These are phyloP conservation scores for Melanotaenia duboulayi DNA, from an alignment of 2,113 vertebrate species.

Conservation along the genomic window DNA sequence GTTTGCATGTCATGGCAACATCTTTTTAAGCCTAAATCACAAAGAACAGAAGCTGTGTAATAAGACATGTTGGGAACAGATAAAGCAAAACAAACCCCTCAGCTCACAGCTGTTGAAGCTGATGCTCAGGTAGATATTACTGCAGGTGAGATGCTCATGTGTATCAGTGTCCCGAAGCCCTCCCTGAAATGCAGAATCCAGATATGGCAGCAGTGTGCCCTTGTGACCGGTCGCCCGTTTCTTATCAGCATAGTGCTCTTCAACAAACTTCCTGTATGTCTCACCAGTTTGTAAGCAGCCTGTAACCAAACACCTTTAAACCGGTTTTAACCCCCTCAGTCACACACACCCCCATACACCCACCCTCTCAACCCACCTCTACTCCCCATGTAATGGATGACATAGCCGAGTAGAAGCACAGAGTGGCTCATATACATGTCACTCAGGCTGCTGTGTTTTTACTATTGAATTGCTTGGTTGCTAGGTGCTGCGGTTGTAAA, in stretches of 20 bases:
- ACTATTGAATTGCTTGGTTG: conserved; percentile 76
- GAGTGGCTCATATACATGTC: conserved; percentile 64
- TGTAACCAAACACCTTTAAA: conserved; percentile 80
- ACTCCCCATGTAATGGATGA: conserved; percentile 55
- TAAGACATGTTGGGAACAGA: background rate
- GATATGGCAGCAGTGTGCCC: conserved; percentile 27
- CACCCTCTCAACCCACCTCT: conserved; percentile 44
- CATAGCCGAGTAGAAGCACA: conserved; percentile 33
- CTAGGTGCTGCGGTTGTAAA: conserved; percentile 70
- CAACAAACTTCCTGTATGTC: conserved; percentile 61
- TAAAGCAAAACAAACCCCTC: background rate
- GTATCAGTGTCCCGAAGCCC: conserved; percentile 23
- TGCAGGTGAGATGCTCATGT: conserved; percentile 38
- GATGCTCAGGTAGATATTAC: conserved; percentile 25
- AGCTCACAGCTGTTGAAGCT: conserved; percentile 17
- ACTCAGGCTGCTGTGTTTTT: conserved; percentile 35
- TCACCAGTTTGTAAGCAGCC: conserved; percentile 67
- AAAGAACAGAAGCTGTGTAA: background rate
- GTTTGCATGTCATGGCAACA: background rate
- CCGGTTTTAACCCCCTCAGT: conserved; percentile 56
- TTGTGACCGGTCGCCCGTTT: conserved; percentile 34
- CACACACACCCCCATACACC: conserved; percentile 18
- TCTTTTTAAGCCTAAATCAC: background rate
- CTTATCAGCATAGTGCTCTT: conserved; percentile 40
- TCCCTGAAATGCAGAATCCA: conserved; percentile 14